Base-by-base conservation (phyloP, 2,888 invertebrate species). In the Allolobophora icterica region DNA sequence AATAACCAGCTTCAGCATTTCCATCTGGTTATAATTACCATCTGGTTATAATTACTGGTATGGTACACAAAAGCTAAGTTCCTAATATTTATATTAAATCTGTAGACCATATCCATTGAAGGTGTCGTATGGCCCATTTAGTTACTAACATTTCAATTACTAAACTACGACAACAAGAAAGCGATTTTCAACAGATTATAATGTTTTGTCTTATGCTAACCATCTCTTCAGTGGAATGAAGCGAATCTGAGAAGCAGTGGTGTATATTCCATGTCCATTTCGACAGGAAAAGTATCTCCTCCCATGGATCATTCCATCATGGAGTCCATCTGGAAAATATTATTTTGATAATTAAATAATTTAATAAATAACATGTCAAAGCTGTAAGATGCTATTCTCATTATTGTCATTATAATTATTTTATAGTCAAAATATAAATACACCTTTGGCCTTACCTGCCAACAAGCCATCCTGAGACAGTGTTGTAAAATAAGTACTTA, bases 281-380 rank as follows among this genome's bases (percentile, higher is more conserved):
- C 90, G 92, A 92, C 94, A 94, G 91, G 94, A 94, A 92, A 95
- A 95, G 93, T 95, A 95, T 89, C 94, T 91, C 71, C 95, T 92
- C 13, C 94, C 95, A 92, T 93, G 93, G 34, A 94, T 92, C 94
- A 94, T 94, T 15, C 95, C 95, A 93, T 94, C 93, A 93, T 94
- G 94, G 42, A 94, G 93, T 30, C 95, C 95, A 92, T 94, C 95
- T 95, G 93, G 83, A 94, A 93, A 89, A 33, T 90, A 33, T 38
- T 35, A 92, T 52, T 71, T 30, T n/a, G 30, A 40, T 33, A 91
- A 21, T 38, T 21, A 91, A 89, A 38, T 40, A 90, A n/a, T 34
- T 21, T 15, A 33, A 35, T 40, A n/a, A 33, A 33, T 33, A 90
- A 45, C 52, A 42, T 30, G 33, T 24, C 33, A 34, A 21, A 19